These are phyloP conservation scores for Sylvicola cinctus DNA, from an alignment of 2,888 invertebrate species.

Conservation along the genomic window DNA sequence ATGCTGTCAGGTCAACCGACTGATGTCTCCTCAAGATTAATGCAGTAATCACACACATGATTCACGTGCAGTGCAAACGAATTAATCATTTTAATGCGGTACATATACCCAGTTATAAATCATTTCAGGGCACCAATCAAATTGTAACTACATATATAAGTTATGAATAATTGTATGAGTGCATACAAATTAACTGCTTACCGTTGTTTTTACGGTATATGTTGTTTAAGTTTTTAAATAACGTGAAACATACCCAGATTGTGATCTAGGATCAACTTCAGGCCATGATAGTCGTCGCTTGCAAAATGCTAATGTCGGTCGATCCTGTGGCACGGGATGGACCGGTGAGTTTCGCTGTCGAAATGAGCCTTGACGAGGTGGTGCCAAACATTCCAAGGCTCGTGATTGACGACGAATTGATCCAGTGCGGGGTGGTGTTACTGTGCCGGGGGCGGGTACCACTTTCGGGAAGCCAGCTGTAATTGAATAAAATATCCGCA, in stretches of 20 bases:
- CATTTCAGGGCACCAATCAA: too few relatives aligned
- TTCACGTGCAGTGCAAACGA: too few relatives aligned
- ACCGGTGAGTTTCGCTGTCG: slow-evolving; percentile 25
- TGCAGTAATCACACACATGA: too few relatives aligned
- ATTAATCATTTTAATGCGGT: too few relatives aligned
- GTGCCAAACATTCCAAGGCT: slow-evolving; percentile 42
- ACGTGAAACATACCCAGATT: slow-evolving; percentile 47
- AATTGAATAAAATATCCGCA: too few relatives aligned
- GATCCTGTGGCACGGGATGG: slow-evolving; percentile 34
- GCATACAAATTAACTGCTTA: too few relatives aligned
- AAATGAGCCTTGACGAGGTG: slow-evolving; percentile 34
- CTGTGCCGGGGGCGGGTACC: slow-evolving; percentile 45
- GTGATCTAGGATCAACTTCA: slow-evolving; percentile 63
- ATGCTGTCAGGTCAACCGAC: too few relatives aligned
- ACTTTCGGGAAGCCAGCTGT: slow-evolving; percentile 49
- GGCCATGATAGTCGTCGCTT: slow-evolving; percentile 64
- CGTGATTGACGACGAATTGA: slow-evolving; percentile 27
- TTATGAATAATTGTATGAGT: too few relatives aligned
- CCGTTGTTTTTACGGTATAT: too few relatives aligned
- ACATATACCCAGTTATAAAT: too few relatives aligned
- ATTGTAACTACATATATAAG: too few relatives aligned
- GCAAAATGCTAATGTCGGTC: slow-evolving; percentile 53
- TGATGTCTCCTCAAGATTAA: too few relatives aligned
- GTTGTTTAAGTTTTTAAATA: neutral
- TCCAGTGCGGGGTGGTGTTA: slow-evolving; percentile 19